A percentile compares a stretch with the other conserved stretches of the same genome.
phyloP scores from a whole-genome alignment of 2,113 vertebrate genomes.

The Corythornis vintsioides region DNA sequence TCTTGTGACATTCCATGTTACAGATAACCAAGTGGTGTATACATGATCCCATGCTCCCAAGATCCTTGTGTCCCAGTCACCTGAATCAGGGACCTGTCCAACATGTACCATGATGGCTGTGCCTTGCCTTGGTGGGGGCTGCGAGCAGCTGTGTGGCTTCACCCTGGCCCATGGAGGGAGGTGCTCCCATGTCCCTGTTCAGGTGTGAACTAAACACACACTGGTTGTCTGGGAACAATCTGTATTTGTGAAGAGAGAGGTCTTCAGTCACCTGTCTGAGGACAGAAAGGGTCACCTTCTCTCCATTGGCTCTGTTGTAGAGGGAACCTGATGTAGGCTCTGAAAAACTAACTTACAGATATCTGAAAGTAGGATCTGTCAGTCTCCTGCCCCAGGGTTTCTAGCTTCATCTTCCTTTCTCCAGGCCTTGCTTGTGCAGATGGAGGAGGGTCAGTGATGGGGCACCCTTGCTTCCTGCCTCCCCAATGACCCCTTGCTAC shows the following conservation, averaged over 20 bases:
- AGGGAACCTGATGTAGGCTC: not conserved
- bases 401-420: not conserved
- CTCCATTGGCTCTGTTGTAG: not conserved
- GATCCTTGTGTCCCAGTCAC: not conserved
- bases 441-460: not conserved
- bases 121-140: not conserved
- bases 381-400: not conserved
- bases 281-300: not conserved
- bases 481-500: not conserved
- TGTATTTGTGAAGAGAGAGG: not conserved
- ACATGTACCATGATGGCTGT: not conserved
- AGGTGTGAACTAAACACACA: not conserved
- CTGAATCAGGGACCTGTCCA: not conserved
- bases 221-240: accelerated
- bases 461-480: not conserved
- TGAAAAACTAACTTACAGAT: not conserved
- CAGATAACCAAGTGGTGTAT: not conserved
- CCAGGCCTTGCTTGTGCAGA: not conserved
- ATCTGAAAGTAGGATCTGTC: not conserved
- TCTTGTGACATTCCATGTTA: not conserved
- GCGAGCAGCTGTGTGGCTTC: not conserved
- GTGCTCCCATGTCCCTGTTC: not conserved
- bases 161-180: not conserved
- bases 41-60: not conserved
- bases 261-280: not conserved